phyloP scores from a whole-genome alignment of 2,113 vertebrate genomes.

The Eubucco bourcierii region DNA sequence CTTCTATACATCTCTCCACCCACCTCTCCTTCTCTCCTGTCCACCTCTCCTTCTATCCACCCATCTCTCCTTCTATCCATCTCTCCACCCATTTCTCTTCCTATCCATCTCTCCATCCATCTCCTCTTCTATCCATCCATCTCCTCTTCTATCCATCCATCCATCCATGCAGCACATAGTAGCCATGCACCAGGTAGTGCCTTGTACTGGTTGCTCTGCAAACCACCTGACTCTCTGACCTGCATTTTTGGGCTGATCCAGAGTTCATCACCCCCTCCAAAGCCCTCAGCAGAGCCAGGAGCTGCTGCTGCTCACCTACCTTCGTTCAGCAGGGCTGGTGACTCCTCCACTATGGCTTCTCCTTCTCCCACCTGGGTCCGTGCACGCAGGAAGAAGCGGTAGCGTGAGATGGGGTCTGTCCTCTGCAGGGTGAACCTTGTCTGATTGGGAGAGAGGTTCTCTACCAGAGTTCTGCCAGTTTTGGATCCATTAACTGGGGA shows the following conservation, averaged over 20 bases:
- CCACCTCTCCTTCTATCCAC: no score
- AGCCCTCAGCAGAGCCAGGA: neutral
- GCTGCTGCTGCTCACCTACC: constrained; percentile 74
- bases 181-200: neutral
- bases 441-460: constrained; percentile 85
- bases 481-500: constrained; percentile 89
- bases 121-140: neutral
- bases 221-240: neutral
- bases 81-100: no score
- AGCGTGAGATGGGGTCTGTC: constrained; percentile 84
- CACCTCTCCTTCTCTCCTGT: no score
- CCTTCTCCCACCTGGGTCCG: constrained; percentile 90
- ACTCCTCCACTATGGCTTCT: constrained; percentile 79
- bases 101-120: no score
- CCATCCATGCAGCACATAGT: neutral
- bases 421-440: constrained; percentile 83
- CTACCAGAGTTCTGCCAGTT: constrained; percentile 70
- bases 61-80: no score
- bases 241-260: accelerated
- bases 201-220: neutral
- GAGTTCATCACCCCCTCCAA: accelerated
- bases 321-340: constrained; percentile 86
- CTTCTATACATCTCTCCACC: no score
- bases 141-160: no score
- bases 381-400: constrained; percentile 87